phyloP scores from a whole-genome alignment of 92 coral and sea anemone genomes.

The Porites cylindrica region DNA sequence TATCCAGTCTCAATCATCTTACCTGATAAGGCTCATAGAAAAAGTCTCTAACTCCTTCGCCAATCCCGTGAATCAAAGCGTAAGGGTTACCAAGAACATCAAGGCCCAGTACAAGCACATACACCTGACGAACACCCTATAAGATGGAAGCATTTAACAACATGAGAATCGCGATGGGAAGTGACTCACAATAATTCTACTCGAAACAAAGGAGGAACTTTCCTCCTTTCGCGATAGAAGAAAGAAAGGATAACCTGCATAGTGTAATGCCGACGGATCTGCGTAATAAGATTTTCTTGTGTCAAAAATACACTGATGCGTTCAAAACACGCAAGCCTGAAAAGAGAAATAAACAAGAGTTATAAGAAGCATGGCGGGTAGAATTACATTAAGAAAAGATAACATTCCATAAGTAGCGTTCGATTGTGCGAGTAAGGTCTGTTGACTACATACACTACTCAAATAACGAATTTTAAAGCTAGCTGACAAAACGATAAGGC shows the following conservation, averaged over 20 bases:
- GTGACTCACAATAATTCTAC: background rate
- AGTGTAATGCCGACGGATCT: constrained; percentile 87
- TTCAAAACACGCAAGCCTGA: constrained; percentile 93
- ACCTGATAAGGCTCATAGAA: constrained; percentile 99
- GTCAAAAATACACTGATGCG: constrained; percentile 91
- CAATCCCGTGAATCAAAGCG: constrained; percentile 84
- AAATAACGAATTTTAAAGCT: too few species aligned
- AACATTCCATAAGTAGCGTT: too few species aligned
- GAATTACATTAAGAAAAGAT: background rate
- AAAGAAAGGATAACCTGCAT: too few species aligned
- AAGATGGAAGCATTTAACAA: background rate
- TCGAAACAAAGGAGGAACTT: background rate
- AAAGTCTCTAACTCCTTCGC: constrained; percentile 93
- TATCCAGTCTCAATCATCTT: too few species aligned
- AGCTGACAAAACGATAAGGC: too few species aligned
- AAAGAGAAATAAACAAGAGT: background rate
- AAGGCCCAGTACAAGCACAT: constrained; percentile 92
- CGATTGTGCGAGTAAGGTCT: too few species aligned
- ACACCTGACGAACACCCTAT: constrained; percentile 96
- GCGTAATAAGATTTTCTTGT: constrained; percentile 81
- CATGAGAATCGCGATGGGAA: background rate
- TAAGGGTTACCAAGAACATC: constrained; percentile 99
- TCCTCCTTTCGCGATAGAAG: too few species aligned
- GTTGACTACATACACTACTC: too few species aligned
- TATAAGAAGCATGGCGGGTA: too few species aligned